These are phyloP conservation scores for Helicoverpa armigera DNA, from an alignment of 1,140 invertebrate genomes.

Conservation along the genomic window DNA sequence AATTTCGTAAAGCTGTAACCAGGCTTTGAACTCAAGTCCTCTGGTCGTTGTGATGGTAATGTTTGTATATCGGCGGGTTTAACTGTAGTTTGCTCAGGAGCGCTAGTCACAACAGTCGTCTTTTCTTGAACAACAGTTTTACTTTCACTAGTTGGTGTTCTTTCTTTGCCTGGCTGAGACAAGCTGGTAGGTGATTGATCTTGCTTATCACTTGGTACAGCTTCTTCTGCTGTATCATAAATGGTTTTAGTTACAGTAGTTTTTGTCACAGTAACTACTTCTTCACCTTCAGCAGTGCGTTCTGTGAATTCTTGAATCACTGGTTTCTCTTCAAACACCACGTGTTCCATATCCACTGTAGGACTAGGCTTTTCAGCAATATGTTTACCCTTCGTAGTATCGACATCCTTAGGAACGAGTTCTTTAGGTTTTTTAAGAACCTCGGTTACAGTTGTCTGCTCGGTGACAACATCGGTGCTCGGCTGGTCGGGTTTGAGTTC, in stretches of 20 bases:
- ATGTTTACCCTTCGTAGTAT: neutral
- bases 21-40: neutral
- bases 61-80: neutral
- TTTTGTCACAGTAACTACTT: slow-evolving; percentile 43
- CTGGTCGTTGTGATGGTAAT: neutral
- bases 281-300: slow-evolving; percentile 42
- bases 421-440: slow-evolving; percentile 1
- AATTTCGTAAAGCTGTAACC: neutral
- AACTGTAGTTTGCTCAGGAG: neutral
- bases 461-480: neutral
- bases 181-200: neutral
- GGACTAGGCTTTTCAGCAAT: slow-evolving; percentile 28
- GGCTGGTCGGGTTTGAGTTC: neutral
- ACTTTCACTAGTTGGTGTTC: slow-evolving; percentile 1
- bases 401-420: neutral
- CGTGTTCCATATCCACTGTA: slow-evolving; percentile 44
- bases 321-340: slow-evolving; percentile 52
- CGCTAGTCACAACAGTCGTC: neutral
- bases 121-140: slow-evolving; percentile 15
- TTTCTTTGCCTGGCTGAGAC: neutral
- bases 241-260: slow-evolving; percentile 53
- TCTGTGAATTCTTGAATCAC: slow-evolving; percentile 49
- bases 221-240: slow-evolving; percentile 55
- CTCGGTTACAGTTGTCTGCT: slow-evolving; percentile 19
- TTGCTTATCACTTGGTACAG: neutral